These are phyloP conservation scores for Holotrichia oblita DNA, from an alignment of 1,140 invertebrate species.

Conservation along the genomic window DNA sequence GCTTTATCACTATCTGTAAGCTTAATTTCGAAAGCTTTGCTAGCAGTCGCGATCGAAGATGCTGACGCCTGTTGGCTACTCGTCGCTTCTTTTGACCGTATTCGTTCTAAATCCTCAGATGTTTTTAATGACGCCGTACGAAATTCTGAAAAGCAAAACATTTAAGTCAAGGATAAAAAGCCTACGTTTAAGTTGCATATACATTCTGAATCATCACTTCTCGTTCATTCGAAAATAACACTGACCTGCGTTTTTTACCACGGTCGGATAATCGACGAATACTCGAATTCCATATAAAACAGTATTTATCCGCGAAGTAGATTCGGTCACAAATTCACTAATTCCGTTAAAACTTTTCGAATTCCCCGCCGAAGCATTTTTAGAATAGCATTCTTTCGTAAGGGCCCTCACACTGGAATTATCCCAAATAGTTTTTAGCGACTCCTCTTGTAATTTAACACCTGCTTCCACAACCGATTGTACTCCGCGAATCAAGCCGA, in stretches of 20 bases:
- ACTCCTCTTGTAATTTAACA: constrained; percentile 66
- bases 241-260: constrained; percentile 31
- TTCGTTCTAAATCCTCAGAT: background rate
- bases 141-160: background rate
- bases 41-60: constrained; percentile 6
- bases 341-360: constrained; percentile 46
- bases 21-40: constrained; percentile 50
- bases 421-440: constrained; percentile 67
- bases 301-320: constrained; percentile 63
- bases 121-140: constrained; percentile 12
- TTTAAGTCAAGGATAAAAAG: constrained; percentile 11
- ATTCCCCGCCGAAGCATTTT: constrained; percentile 30
- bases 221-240: background rate
- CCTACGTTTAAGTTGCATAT: constrained; percentile 1
- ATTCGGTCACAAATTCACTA: constrained; percentile 68
- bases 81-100: background rate
- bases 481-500: constrained; percentile 69
- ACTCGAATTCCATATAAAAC: constrained; percentile 55
- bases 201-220: constrained; percentile 18
- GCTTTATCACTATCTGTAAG: constrained; percentile 57
- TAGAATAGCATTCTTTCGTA: constrained; percentile 53
- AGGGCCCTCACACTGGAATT: constrained; percentile 70
- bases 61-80: background rate
- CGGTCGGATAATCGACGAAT: constrained; percentile 49
- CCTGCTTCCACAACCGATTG: constrained; percentile 69